These are phyloP conservation scores for Oscheius sp. DNA, from an alignment of 2,888 invertebrate genomes.

Conservation along the genomic window DNA sequence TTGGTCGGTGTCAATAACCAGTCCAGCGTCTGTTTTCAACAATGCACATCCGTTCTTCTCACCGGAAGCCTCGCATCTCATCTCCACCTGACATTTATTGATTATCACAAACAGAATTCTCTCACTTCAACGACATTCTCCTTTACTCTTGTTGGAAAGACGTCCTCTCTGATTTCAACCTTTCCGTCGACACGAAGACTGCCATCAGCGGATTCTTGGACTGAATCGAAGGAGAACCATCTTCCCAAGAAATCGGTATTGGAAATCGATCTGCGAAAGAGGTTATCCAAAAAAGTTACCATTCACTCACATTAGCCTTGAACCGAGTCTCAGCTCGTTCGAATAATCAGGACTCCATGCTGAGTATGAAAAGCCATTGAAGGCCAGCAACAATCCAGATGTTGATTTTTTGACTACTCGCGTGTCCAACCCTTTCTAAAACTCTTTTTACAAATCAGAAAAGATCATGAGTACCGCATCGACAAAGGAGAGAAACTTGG, in stretches of 20 bases:
- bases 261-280: not conserved
- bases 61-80: not conserved
- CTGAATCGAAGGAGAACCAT: not conserved
- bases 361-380: not conserved
- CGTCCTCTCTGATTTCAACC: not conserved
- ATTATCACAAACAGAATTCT: not conserved
- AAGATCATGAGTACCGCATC: no score
- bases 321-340: not conserved
- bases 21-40: no score
- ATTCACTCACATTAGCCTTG: not conserved
- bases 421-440: no score
- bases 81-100: not conserved
- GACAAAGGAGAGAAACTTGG: no score
- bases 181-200: not conserved
- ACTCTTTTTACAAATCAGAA: no score
- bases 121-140: not conserved
- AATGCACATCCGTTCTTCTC: no score
- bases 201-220: not conserved
- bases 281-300: no score
- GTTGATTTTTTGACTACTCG: no score
- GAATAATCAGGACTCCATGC: not conserved
- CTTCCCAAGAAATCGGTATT: not conserved
- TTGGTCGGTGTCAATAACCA: no score
- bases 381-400: not conserved
- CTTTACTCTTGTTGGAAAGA: not conserved